A percentile compares a stretch with the other conserved stretches of the same genome.
Conservation (phyloP, 2,888 invertebrate species). For the Phortica okadai region DNA sequence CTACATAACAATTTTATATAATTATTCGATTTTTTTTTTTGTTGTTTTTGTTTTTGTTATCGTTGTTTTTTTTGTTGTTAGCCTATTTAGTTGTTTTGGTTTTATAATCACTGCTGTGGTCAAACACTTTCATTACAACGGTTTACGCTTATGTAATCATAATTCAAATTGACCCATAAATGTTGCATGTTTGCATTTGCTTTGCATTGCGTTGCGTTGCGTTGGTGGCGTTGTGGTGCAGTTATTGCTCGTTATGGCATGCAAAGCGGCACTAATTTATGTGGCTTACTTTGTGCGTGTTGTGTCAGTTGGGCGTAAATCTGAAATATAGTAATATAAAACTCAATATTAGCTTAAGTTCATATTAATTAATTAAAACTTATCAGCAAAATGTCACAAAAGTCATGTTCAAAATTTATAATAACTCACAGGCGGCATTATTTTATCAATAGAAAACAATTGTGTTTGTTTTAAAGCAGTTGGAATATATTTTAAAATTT, state of each 20-base stretch:
- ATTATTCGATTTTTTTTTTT: conserved; percentile 50
- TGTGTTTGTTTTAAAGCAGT: too few relatives aligned
- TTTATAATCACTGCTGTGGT: conserved; percentile 11
- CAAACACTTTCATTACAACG: conserved; percentile 12
- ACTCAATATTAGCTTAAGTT: not conserved
- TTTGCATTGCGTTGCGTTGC: not conserved
- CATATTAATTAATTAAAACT: not conserved
- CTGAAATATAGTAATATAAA: conserved; percentile 15
- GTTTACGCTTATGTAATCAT: conserved; percentile 10
- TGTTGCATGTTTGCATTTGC: conserved; percentile 20
- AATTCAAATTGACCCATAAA: conserved; percentile 29
- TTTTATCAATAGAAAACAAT: too few relatives aligned
- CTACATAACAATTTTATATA: conserved; percentile 70
- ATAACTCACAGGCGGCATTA: too few relatives aligned
- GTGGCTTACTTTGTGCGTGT: conserved; percentile 9
- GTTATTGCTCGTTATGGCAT: conserved; percentile 11
- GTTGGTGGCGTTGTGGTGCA: not conserved
- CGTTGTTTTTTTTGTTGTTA: conserved; percentile 48
- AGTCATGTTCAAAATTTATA: too few relatives aligned
- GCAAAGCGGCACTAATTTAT: conserved; percentile 9
- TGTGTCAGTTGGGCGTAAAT: not conserved
- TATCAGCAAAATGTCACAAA: too few relatives aligned
- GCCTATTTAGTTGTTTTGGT: not conserved
- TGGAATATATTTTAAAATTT: too few relatives aligned
- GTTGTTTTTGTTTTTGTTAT: conserved; percentile 39